Percentiles rank a stretch among this genome's conserved stretches.
These are phyloP conservation scores for Etheostoma spectabile DNA, from an alignment of 2,113 vertebrate genomes.

Conservation along the genomic window DNA sequence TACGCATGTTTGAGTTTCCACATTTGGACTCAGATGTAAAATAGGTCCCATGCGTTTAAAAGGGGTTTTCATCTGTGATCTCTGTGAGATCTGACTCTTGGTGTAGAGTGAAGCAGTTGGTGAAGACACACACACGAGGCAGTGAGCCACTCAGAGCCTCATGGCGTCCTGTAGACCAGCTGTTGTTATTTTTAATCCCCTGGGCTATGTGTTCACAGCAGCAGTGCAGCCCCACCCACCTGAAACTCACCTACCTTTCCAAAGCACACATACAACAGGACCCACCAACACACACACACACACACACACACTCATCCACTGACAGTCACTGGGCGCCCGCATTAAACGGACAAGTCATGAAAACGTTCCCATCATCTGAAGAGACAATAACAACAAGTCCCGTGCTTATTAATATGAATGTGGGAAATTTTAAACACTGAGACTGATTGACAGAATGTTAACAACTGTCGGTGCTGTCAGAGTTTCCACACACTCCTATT, in stretches of 20 bases:
- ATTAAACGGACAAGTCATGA: not conserved
- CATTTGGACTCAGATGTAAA: not conserved
- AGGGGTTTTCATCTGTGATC: not conserved
- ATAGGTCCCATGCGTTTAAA: conserved; percentile 2
- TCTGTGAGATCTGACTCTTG: conserved; percentile 11
- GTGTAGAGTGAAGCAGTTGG: conserved; percentile 32
- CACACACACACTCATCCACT: not conserved
- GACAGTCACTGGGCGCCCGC: not conserved
- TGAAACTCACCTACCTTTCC: conserved; percentile 40
- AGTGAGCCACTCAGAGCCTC: conserved; percentile 70
- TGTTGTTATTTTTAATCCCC: conserved; percentile 88
- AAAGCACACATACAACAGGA: conserved; percentile 33
- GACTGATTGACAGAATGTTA: conserved; percentile 16
- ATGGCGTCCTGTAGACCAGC: conserved; percentile 82
- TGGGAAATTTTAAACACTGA: conserved; percentile 38
- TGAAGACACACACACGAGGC: conserved; percentile 43
- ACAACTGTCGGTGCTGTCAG: not conserved
- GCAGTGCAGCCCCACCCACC: conserved; percentile 57
- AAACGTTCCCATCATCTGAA: conserved; percentile 34
- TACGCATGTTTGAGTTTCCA: too few relatives aligned
- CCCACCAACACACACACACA: too few relatives aligned
- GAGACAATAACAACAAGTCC: conserved; percentile 13
- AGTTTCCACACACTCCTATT: not conserved
- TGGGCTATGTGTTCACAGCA: conserved; percentile 77
- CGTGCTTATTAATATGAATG: conserved; percentile 57